A percentile compares a stretch with the other conserved stretches of the same genome.
Evolutionary conservation across 1,140 invertebrate species (phyloP).

Genomic region (Megalopta genalis): DNA sequence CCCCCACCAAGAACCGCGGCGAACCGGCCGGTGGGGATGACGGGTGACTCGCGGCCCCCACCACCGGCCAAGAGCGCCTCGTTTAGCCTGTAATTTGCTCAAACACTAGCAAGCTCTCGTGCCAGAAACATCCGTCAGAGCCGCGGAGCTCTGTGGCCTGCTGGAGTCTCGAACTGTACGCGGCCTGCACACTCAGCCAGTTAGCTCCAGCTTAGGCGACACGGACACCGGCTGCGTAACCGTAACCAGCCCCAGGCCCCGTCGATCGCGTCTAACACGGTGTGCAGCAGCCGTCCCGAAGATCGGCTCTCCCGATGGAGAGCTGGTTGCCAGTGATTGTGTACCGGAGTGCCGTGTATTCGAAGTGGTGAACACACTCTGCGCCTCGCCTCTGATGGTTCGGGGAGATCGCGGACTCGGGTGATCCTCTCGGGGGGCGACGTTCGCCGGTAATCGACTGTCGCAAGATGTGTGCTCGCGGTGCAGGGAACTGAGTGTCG

Average conservation of each 20-base stretch:
- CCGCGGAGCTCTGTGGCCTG: slow-evolving; percentile 27
- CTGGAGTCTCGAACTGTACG: slow-evolving; percentile 1
- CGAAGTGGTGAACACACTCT: slow-evolving; percentile 1
- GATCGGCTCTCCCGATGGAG: slow-evolving; percentile 38
- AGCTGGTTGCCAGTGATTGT: slow-evolving; percentile 29
- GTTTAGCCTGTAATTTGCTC: slow-evolving; percentile 80
- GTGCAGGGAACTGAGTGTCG: background rate
- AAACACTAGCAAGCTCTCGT: slow-evolving; percentile 78
- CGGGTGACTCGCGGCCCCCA: slow-evolving; percentile 45
- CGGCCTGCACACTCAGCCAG: background rate
- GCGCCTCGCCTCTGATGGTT: too few species aligned
- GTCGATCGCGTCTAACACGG: too few species aligned
- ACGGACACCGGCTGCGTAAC: too few species aligned
- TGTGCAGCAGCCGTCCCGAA: too few species aligned
- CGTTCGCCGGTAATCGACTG: background rate
- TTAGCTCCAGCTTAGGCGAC: too few species aligned
- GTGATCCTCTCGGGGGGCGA: slow-evolving; percentile 11
- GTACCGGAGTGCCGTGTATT: background rate
- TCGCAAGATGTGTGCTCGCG: slow-evolving; percentile 7
- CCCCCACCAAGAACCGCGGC: background rate
- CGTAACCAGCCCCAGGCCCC: too few species aligned
- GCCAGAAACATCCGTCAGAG: slow-evolving; percentile 75
- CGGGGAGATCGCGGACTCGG: slow-evolving; percentile 6
- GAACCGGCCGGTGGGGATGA: slow-evolving; percentile 35
- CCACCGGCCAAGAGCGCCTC: slow-evolving; percentile 59